phyloP scores from a whole-genome alignment of 2,113 vertebrate species.

The Poeciliopsis occidentalis region DNA sequence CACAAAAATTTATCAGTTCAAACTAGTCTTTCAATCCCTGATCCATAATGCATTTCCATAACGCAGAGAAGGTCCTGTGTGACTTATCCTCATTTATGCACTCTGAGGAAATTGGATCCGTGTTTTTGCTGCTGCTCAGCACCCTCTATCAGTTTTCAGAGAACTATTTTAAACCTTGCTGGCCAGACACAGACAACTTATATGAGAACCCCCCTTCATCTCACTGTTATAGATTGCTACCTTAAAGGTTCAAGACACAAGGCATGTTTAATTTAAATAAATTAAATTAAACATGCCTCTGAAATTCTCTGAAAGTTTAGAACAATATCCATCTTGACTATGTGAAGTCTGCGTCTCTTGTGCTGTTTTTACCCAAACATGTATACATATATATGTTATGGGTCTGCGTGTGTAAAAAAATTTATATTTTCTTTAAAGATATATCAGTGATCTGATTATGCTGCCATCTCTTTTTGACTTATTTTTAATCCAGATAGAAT shows the following conservation, averaged over 20 bases:
- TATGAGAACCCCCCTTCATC: slow-evolving; percentile 13
- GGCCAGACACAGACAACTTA: slow-evolving; percentile 28
- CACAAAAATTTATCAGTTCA: background rate
- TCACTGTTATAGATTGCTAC: slow-evolving; percentile 23
- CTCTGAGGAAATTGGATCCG: slow-evolving; percentile 48
- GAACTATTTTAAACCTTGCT: slow-evolving; percentile 66
- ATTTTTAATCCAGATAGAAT: no score
- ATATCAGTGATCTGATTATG: no score
- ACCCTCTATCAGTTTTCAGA: slow-evolving; percentile 51
- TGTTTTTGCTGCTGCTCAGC: slow-evolving; percentile 44
- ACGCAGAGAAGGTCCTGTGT: slow-evolving; percentile 7
- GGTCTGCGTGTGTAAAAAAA: no score
- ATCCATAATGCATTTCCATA: slow-evolving; percentile 12
- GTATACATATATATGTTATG: no score
- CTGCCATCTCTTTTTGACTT: no score
- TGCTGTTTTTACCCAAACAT: background rate
- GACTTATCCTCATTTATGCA: slow-evolving; percentile 33
- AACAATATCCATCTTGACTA: background rate
- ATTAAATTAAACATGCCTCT: background rate
- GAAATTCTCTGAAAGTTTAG: background rate
- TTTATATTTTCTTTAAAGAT: background rate
- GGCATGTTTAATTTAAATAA: slow-evolving; percentile 5
- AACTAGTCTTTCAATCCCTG: slow-evolving; percentile 6
- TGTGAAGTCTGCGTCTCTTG: no score
- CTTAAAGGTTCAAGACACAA: slow-evolving; percentile 3